Base-by-base conservation (phyloP, 2,888 invertebrate genomes). In the Diarsia brunnea region DNA sequence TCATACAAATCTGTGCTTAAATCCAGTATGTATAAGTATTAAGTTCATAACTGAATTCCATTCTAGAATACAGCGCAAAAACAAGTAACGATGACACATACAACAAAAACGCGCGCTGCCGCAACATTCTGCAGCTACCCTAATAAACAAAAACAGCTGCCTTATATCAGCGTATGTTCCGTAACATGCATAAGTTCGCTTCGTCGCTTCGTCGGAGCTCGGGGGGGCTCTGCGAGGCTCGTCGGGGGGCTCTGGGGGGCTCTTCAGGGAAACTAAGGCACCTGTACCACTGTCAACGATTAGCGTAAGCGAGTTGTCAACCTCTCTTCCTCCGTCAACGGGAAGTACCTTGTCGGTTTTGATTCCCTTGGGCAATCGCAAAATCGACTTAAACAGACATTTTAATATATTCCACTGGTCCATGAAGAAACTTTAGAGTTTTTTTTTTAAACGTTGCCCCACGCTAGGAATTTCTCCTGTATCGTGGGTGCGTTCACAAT, bases 111-210 rank as follows among this genome's bases (percentile, higher is more conserved):
- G n/a, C 21, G 12, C 5, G 4, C 31, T 45, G 14, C 65, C 45
- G 31, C 71, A 38, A 65, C 24, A 58, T 31, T 60, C 49, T 71
- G 45, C 51, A 58, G 31, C 0, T 68, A 49, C 64, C 67, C 47
- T 65, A 24, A 73, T 79, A 69, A 53, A 80, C 75, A 79, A 71
- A 73, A 73, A 75, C 58, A 53, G 65, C 63, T 65, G 69, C 51
- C 55, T 66, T 49, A 73, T 45, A 66, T 69, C 60, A 64, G 24
- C n/a, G 38, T 72, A 47, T 72, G 70, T 74, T 75, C 24, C 67
- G 61, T 69, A 71, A 53, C 53, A 75, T 73, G 71, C 71, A 75
- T 73, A 84, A 78, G 65, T 81, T 69, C 78, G 63, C 76, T 71
- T 71, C 75, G 75, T 79, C 79, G 72, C 75, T 65, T 82, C 79